Conservation (phyloP, 2,888 invertebrate genomes). For the Platycheirus albimanus region DNA sequence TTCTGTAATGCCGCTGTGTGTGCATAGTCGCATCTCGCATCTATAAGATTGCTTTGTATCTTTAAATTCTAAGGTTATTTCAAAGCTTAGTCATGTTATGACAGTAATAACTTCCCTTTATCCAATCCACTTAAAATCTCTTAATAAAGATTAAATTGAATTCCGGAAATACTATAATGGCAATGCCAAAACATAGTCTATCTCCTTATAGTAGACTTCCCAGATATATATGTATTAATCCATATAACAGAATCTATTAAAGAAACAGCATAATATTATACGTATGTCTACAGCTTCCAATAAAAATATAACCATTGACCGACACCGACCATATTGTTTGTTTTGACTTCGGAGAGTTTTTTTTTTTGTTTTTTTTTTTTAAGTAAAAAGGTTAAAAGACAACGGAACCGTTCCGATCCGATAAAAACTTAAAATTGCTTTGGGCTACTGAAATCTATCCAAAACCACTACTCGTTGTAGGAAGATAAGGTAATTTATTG, state of each 20-base stretch:
- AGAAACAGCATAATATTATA: background rate
- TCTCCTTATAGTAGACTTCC: too few species aligned
- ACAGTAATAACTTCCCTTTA: background rate
- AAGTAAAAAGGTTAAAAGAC: slow-evolving; percentile 20
- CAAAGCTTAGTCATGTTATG: background rate
- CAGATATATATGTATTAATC: background rate
- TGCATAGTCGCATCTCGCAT: too few species aligned
- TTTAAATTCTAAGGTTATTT: background rate
- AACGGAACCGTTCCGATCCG: slow-evolving; percentile 28
- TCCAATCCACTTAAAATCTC: background rate
- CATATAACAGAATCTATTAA: slow-evolving; percentile 16
- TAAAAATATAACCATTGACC: background rate
- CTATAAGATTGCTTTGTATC: too few species aligned
- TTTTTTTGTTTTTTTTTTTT: background rate
- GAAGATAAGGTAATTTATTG: slow-evolving; percentile 8
- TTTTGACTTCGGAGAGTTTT: background rate
- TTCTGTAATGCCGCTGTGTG: too few species aligned
- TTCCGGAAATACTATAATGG: slow-evolving; percentile 1
- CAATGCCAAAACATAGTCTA: slow-evolving; percentile 8
- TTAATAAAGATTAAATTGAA: background rate
- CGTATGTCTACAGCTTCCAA: background rate
- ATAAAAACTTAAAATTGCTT: background rate
- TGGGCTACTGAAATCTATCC: slow-evolving; percentile 14
- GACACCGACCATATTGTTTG: background rate
- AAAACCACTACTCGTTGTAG: slow-evolving; percentile 12